These are phyloP conservation scores for Neodiprion pinetum DNA, from an alignment of 1,140 invertebrate genomes.

Conservation along the genomic window DNA sequence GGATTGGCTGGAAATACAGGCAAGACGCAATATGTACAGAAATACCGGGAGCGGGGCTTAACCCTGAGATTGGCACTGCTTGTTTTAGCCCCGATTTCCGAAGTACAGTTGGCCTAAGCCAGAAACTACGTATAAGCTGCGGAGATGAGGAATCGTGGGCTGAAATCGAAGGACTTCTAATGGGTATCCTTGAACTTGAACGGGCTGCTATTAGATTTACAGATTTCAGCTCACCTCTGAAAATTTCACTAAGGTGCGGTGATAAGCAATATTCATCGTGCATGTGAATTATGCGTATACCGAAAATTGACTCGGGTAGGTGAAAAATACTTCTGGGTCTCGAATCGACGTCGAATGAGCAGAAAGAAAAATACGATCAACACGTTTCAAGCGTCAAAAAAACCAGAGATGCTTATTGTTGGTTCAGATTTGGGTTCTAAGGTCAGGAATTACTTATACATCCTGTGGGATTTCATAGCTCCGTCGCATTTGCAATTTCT, in stretches of 20 bases:
- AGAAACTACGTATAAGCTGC: neutral
- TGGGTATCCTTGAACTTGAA: neutral
- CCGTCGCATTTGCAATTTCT: neutral
- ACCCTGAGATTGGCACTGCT: neutral
- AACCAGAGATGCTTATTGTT: neutral
- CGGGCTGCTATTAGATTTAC: neutral
- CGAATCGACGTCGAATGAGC: too few species aligned
- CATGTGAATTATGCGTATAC: too few species aligned
- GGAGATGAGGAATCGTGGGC: neutral
- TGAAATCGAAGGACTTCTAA: neutral
- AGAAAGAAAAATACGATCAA: too few species aligned
- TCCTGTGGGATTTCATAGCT: neutral
- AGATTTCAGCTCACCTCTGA: neutral
- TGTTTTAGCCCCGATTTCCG: neutral
- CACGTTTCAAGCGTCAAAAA: neutral
- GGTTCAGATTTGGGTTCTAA: neutral
- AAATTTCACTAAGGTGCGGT: neutral
- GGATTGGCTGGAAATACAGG: neutral
- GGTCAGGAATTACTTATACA: neutral
- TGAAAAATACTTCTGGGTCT: too few species aligned
- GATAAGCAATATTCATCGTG: too few species aligned
- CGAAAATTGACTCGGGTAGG: too few species aligned
- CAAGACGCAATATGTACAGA: neutral
- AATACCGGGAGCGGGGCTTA: neutral
- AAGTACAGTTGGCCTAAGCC: neutral